Conservation (phyloP, 2,113 vertebrate species). For the Odontophorus gujanensis region DNA sequence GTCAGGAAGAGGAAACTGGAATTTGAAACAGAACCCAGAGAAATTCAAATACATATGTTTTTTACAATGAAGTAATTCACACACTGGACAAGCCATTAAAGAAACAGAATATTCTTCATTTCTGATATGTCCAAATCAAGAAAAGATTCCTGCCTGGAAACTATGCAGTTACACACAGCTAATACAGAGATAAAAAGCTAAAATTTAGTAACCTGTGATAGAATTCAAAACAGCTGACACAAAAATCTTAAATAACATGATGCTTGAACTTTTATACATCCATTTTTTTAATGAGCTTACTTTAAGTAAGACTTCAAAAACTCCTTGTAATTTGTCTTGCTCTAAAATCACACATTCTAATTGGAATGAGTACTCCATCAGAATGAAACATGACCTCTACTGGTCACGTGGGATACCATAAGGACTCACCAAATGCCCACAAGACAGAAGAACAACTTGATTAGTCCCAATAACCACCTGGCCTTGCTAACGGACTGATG, state of each 20-base stretch:
- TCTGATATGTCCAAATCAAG: constrained; percentile 39
- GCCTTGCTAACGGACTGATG: constrained; percentile 47
- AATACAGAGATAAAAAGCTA: not conserved
- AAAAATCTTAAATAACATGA: not conserved
- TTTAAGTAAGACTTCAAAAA: constrained; percentile 9
- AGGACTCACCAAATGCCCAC: not conserved
- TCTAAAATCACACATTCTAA: constrained; percentile 1
- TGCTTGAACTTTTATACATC: not conserved
- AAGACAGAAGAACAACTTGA: constrained; percentile 49
- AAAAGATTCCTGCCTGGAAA: constrained; percentile 19
- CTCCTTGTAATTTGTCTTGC: not conserved
- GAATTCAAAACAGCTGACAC: constrained; percentile 27
- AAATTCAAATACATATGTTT: not conserved
- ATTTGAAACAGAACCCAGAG: not conserved
- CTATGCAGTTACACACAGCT: constrained; percentile 3
- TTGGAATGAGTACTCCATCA: not conserved
- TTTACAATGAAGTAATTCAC: constrained; percentile 17
- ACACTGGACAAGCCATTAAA: constrained; percentile 14
- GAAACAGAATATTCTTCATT: constrained; percentile 7
- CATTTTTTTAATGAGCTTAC: not conserved
- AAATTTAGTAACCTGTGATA: not conserved
- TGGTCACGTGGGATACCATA: constrained; percentile 52
- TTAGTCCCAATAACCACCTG: constrained; percentile 67
- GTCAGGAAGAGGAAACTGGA: not conserved
- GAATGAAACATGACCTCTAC: not conserved